phyloP scores from a whole-genome alignment of 2,113 vertebrate genomes.

The Oreochromis tanganicae region DNA sequence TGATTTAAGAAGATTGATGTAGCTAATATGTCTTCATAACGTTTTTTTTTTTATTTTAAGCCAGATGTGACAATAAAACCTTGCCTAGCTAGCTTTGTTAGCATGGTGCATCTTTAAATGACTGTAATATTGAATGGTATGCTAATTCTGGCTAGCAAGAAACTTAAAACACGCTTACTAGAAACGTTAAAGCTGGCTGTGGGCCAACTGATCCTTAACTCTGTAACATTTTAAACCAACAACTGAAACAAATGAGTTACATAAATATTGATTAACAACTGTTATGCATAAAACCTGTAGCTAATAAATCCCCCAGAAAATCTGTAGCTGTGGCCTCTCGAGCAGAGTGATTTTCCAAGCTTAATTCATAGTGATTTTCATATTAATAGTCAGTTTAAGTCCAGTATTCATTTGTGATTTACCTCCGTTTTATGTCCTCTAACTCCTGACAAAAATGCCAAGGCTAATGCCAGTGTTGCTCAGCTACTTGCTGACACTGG shows the following conservation, averaged over 20 bases:
- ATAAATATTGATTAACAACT: background rate
- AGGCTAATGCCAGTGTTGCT: background rate
- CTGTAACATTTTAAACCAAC: background rate
- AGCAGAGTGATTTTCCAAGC: background rate
- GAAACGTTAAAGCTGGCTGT: background rate
- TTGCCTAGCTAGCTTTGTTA: background rate
- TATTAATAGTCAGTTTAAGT: background rate
- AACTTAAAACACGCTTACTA: background rate
- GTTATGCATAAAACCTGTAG: background rate
- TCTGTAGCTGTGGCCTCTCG: background rate
- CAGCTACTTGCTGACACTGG: background rate
- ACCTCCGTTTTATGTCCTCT: background rate
- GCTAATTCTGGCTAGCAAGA: background rate
- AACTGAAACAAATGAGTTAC: background rate
- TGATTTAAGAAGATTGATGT: background rate
- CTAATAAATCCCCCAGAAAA: background rate
- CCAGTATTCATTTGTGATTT: background rate
- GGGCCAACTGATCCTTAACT: background rate
- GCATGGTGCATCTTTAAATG: background rate
- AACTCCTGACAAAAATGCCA: background rate
- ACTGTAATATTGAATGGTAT: background rate
- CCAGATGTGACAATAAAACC: background rate
- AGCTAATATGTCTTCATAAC: background rate
- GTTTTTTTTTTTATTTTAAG: background rate
- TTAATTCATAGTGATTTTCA: background rate